These are phyloP conservation scores for Hesperophylax magnus DNA, from an alignment of 1,140 invertebrate genomes.

Conservation along the genomic window DNA sequence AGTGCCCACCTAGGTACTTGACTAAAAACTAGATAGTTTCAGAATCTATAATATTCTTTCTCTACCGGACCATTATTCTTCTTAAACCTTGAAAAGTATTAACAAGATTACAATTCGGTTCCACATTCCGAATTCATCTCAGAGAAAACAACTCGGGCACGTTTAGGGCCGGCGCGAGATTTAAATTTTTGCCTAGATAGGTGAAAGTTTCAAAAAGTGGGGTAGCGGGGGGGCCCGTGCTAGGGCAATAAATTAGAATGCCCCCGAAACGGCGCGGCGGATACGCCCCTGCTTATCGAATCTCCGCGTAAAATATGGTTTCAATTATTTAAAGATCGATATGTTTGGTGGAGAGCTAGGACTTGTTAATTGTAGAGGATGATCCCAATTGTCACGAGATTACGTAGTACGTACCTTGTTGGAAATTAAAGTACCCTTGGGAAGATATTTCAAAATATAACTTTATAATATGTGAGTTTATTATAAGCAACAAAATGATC, in stretches of 20 bases:
- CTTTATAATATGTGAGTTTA: too few relatives aligned
- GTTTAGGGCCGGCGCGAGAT: constrained; percentile 41
- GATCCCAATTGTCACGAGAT: too few relatives aligned
- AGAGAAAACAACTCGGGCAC: constrained; percentile 38
- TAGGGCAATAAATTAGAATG: constrained; percentile 56
- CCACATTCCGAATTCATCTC: constrained; percentile 35
- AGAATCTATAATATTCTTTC: too few relatives aligned
- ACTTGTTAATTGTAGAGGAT: too few relatives aligned
- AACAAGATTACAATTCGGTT: constrained; percentile 29
- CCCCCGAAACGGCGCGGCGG: constrained; percentile 45
- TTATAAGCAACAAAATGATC: too few relatives aligned
- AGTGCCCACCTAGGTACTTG: too few relatives aligned
- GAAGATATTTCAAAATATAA: too few relatives aligned
- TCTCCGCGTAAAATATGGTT: constrained; percentile 58
- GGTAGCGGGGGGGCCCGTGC: constrained; percentile 36
- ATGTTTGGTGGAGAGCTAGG: constrained; percentile 26
- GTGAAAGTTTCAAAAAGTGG: constrained; percentile 55
- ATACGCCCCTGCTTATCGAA: constrained; percentile 57
- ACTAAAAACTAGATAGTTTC: too few relatives aligned
- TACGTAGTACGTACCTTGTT: too few relatives aligned
- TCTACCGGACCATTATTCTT: too few relatives aligned
- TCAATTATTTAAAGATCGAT: constrained; percentile 59
- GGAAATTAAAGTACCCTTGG: too few relatives aligned
- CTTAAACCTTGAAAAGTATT: background rate
- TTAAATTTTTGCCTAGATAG: constrained; percentile 57